A percentile compares a stretch with the other conserved stretches of the same genome.
Evolutionary conservation across 2,113 vertebrate species (phyloP).

Genomic region (Glaucidium brasilianum): DNA sequence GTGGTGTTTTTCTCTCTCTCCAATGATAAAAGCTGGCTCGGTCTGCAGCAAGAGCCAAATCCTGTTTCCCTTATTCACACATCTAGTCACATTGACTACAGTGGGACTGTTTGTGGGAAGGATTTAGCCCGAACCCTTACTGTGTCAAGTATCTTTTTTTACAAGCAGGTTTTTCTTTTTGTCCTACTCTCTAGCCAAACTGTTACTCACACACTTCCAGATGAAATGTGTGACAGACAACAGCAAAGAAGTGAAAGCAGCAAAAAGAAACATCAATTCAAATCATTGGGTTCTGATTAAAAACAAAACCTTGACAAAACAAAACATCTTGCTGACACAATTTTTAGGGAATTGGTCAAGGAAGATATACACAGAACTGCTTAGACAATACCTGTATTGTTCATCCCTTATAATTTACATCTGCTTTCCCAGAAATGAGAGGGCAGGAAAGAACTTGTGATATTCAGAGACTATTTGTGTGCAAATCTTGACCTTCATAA

Average conservation of each 20-base stretch:
- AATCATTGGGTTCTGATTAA: background rate
- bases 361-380: background rate
- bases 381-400: background rate
- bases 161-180: slow-evolving; percentile 34
- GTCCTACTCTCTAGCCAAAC: background rate
- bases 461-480: background rate
- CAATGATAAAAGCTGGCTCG: slow-evolving; percentile 45
- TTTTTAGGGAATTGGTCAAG: background rate
- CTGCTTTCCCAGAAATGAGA: slow-evolving; percentile 8
- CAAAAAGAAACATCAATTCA: background rate
- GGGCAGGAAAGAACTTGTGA: background rate
- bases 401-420: background rate
- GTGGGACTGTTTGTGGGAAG: slow-evolving; percentile 45
- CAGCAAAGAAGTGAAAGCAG: background rate
- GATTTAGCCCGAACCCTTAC: slow-evolving; percentile 64
- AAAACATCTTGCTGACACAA: background rate
- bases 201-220: background rate
- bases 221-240: background rate
- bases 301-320: background rate
- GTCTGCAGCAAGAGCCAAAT: slow-evolving; percentile 55
- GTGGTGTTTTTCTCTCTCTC: slow-evolving; percentile 60
- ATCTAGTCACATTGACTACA: slow-evolving; percentile 59
- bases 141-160: slow-evolving; percentile 61
- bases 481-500: slow-evolving; percentile 2
- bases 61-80: slow-evolving; percentile 37